Evolutionary conservation across 2,113 vertebrate genomes (phyloP).

Genomic region (Lethenteron reissneri): DNA sequence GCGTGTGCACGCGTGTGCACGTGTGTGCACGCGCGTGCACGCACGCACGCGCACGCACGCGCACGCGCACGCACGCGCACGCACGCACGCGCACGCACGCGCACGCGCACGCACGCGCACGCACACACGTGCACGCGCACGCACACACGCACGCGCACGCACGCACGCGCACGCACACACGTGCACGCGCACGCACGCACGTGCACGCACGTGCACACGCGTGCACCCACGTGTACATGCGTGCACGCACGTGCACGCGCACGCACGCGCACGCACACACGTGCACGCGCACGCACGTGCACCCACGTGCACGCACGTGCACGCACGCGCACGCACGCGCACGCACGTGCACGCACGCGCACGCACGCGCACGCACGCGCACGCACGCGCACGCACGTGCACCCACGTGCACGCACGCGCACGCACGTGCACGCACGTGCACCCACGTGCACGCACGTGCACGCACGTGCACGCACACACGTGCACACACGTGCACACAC

Average conservation of each 20-base stretch:
- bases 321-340: background rate
- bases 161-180: too few relatives aligned
- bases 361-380: constrained; percentile 1
- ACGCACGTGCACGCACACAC: background rate
- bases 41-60: constrained; percentile 1
- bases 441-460: background rate
- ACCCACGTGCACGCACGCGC: background rate
- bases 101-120: background rate
- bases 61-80: background rate
- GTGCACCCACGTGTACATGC: background rate
- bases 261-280: background rate
- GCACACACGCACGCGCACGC: background rate
- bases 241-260: constrained; percentile 1
- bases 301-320: background rate
- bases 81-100: background rate
- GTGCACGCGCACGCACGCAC: background rate
- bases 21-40: background rate
- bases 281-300: constrained; percentile 3
- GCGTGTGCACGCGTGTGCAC: background rate
- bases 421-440: background rate
- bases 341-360: background rate
- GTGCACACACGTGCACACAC: background rate
- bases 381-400: background rate
- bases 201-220: background rate
- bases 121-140: background rate